Evolutionary conservation across 1,140 invertebrate genomes (phyloP).

Genomic region (Bombus affinis): DNA sequence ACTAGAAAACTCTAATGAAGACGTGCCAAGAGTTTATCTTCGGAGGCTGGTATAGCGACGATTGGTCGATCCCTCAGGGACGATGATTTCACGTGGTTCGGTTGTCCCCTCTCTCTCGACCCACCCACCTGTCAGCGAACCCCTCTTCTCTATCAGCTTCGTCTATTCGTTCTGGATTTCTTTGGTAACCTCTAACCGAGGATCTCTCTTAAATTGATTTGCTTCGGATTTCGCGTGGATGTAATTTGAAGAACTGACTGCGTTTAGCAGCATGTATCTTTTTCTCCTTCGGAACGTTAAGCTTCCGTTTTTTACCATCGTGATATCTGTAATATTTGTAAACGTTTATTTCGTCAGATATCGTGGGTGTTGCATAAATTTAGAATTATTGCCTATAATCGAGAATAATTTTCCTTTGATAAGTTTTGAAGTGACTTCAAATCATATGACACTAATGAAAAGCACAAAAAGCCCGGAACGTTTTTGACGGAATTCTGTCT

Average conservation of each 20-base stretch:
- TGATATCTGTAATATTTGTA: no score
- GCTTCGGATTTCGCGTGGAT: constrained; percentile 7
- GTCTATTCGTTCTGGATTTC: neutral
- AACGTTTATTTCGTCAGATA: no score
- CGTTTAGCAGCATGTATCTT: no score
- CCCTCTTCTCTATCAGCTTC: neutral
- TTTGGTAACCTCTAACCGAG: neutral
- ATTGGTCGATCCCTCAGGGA: constrained; percentile 64
- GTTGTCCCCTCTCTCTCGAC: neutral
- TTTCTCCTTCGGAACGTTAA: no score
- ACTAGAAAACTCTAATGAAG: constrained; percentile 73
- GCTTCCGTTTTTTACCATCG: no score
- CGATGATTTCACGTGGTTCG: constrained; percentile 55
- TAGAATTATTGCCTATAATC: neutral
- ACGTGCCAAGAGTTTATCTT: constrained; percentile 73
- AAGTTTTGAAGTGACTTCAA: neutral
- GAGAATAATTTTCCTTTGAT: neutral
- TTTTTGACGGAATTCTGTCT: neutral
- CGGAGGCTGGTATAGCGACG: constrained; percentile 54
- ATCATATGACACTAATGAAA: neutral
- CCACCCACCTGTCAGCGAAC: neutral
- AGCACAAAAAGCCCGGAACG: neutral
- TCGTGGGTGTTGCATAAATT: no score
- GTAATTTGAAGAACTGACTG: neutral
- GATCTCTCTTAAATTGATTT: constrained; percentile 26